Evolutionary conservation across 2,888 invertebrate genomes (phyloP).

Genomic region (Fissipunctia ypsillon): DNA sequence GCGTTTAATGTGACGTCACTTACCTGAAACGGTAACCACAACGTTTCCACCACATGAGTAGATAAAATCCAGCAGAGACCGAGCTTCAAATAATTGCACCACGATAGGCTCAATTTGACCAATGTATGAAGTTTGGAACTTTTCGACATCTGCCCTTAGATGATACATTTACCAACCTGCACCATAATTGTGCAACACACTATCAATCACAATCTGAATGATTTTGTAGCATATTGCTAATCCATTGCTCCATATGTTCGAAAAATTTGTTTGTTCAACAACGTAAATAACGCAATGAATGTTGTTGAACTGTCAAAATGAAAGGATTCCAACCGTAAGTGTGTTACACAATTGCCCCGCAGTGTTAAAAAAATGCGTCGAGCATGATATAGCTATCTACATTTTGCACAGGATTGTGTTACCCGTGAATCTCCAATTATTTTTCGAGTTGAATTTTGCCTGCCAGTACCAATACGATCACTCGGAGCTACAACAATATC

Average conservation of each 20-base stretch:
- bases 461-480: conserved; percentile 3
- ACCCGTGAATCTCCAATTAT: background rate
- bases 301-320: no score
- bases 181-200: no score
- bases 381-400: background rate
- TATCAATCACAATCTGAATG: no score
- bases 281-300: no score
- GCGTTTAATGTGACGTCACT: conserved; percentile 11
- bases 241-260: no score
- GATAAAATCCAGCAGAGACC: background rate
- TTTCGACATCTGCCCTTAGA: background rate
- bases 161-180: background rate
- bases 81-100: background rate
- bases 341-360: no score
- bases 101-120: background rate
- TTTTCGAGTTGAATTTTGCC: conserved; percentile 13
- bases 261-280: no score
- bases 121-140: background rate
- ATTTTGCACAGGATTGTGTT: conserved; percentile 10
- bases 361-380: background rate
- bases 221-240: no score
- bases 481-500: conserved; percentile 11
- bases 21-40: conserved; percentile 13
- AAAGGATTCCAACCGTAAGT: no score
- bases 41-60: conserved; percentile 6